These are phyloP conservation scores for Campodea augens DNA, from an alignment of 1,140 invertebrate species.

Conservation along the genomic window DNA sequence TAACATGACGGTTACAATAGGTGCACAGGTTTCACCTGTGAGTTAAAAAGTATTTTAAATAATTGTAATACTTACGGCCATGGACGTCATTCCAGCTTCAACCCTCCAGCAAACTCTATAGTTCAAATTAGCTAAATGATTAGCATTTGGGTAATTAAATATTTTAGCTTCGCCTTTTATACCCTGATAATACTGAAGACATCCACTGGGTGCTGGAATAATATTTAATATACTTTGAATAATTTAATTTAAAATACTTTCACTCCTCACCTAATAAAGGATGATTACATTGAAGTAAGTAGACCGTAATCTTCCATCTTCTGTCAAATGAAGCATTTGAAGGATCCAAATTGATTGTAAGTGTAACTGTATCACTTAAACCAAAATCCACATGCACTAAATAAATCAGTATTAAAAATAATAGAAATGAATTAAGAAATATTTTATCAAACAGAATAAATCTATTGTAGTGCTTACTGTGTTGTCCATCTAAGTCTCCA, in stretches of 20 bases:
- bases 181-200: conserved; percentile 60
- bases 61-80: too few relatives aligned
- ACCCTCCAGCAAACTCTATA: conserved; percentile 67
- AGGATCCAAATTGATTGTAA: conserved; percentile 23
- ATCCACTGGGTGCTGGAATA: conserved; percentile 52
- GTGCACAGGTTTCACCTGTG: too few relatives aligned
- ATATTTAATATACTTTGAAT: neutral
- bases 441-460: neutral
- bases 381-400: conserved; percentile 74
- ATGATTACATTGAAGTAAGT: neutral
- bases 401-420: too few relatives aligned
- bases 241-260: neutral
- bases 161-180: conserved; percentile 56
- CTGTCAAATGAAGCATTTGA: neutral
- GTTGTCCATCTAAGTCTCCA: conserved; percentile 55
- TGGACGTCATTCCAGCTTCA: conserved; percentile 28
- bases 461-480: conserved; percentile 53
- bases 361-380: conserved; percentile 39
- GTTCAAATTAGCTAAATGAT: conserved; percentile 67
- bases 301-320: neutral
- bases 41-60: too few relatives aligned
- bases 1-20: too few relatives aligned
- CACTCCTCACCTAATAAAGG: neutral
- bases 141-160: conserved; percentile 57
- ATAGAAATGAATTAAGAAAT: conserved; percentile 1